Evolutionary conservation across 2,888 invertebrate species (phyloP).

Genomic region (Encarsia formosa): DNA sequence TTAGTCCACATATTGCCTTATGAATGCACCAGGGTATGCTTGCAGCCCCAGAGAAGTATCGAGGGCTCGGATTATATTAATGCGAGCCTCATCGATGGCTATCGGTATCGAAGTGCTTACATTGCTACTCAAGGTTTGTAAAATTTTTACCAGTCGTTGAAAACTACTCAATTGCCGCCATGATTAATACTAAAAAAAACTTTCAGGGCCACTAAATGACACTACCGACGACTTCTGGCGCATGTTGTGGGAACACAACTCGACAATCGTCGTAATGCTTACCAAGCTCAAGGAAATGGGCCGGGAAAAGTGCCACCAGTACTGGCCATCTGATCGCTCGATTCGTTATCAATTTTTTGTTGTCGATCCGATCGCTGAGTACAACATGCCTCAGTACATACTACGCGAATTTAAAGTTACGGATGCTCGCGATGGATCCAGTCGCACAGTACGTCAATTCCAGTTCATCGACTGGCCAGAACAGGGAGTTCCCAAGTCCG

Average conservation of each 20-base stretch:
- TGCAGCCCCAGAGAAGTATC: slow-evolving; percentile 82
- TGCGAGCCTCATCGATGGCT: slow-evolving; percentile 96
- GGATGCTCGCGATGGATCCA: slow-evolving; percentile 94
- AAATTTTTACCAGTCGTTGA: neutral
- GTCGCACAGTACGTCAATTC: slow-evolving; percentile 92
- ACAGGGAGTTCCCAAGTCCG: slow-evolving; percentile 94
- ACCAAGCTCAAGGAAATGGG: slow-evolving; percentile 98
- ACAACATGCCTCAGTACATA: slow-evolving; percentile 99
- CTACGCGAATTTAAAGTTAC: slow-evolving; percentile 98
- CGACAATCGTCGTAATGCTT: slow-evolving; percentile 97
- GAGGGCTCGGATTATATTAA: slow-evolving; percentile 99
- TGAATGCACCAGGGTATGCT: slow-evolving; percentile 89
- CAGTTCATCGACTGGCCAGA: slow-evolving; percentile 97
- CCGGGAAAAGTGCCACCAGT: slow-evolving; percentile 97
- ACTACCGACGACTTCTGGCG: slow-evolving; percentile 99
- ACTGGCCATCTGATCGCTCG: slow-evolving; percentile 98
- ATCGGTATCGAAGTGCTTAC: slow-evolving; percentile 88
- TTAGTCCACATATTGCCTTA: slow-evolving; percentile 96
- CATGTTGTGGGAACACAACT: slow-evolving; percentile 99
- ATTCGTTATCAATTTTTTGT: slow-evolving; percentile 97
- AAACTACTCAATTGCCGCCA: neutral
- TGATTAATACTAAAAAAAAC: neutral
- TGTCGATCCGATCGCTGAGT: slow-evolving; percentile 98
- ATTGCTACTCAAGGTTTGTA: slow-evolving; percentile 84
- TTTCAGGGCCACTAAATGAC: slow-evolving; percentile 76